Evolutionary conservation across 2,113 vertebrate species (phyloP).

Genomic region (Callaeas wilsoni): DNA sequence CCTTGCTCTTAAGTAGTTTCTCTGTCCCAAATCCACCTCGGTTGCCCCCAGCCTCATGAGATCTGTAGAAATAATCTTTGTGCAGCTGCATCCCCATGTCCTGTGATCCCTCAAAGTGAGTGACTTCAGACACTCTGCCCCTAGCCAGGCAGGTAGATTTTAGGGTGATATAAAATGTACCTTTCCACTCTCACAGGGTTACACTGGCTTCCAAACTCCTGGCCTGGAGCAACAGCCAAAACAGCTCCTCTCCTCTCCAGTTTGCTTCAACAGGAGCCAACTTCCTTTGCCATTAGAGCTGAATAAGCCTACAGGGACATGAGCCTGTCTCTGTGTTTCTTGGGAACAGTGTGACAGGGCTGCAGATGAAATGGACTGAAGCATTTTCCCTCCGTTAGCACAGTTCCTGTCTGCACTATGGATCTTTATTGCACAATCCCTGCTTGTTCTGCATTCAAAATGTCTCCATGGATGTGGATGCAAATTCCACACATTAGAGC

Average conservation of each 20-base stretch:
- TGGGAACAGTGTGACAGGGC: neutral
- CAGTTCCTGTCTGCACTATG: neutral
- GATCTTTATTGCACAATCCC: neutral
- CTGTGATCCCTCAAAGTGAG: neutral
- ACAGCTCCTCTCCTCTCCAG: neutral
- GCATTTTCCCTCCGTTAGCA: neutral
- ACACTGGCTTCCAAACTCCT: neutral
- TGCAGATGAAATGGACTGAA: neutral
- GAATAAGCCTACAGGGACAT: neutral
- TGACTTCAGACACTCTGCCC: neutral
- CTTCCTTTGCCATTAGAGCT: neutral
- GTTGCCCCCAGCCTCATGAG: neutral
- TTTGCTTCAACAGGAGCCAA: neutral
- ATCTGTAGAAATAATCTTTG: neutral
- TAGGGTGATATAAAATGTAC: neutral
- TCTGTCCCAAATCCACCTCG: neutral
- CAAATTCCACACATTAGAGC: neutral
- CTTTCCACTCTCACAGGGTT: neutral
- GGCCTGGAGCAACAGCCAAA: neutral
- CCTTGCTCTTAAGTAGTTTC: neutral
- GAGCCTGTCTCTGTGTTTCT: neutral
- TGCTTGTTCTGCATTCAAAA: neutral
- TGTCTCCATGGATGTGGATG: neutral
- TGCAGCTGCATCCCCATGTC: neutral
- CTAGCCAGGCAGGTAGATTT: neutral